Evolutionary conservation across 1,140 invertebrate species (phyloP).

Genomic region (Listronotus bonariensis): DNA sequence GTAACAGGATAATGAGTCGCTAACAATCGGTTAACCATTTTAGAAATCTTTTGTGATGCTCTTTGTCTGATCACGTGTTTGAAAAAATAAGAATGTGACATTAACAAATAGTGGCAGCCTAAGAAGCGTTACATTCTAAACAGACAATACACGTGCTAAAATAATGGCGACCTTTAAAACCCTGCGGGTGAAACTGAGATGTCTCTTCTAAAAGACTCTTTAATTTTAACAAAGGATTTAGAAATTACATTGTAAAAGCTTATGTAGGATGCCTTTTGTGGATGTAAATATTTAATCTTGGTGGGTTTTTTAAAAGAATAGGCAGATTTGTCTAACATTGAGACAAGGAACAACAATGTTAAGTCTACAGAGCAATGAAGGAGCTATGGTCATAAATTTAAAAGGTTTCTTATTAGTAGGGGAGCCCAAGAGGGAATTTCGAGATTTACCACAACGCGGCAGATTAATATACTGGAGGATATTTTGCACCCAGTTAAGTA

Average conservation of each 20-base stretch:
- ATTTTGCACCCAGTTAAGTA: too few relatives aligned
- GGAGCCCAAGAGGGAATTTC: too few relatives aligned
- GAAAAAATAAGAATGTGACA: constrained; percentile 10
- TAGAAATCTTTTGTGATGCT: constrained; percentile 26
- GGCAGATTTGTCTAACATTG: constrained; percentile 29
- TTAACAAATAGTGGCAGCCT: not conserved
- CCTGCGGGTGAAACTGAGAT: constrained; percentile 24
- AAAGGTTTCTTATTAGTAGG: too few relatives aligned
- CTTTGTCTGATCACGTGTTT: constrained; percentile 35
- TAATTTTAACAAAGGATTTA: constrained; percentile 33
- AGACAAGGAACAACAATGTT: constrained; percentile 13
- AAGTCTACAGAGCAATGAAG: not conserved
- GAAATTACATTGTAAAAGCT: constrained; percentile 20
- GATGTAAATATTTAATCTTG: constrained; percentile 35
- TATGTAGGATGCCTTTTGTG: constrained; percentile 22
- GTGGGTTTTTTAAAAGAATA: constrained; percentile 21
- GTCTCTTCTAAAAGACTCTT: constrained; percentile 23
- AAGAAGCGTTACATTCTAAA: constrained; percentile 10
- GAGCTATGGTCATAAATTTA: too few relatives aligned
- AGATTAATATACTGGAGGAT: too few relatives aligned
- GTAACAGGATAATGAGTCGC: constrained; percentile 37
- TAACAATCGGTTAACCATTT: constrained; percentile 41
- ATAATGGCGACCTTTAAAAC: constrained; percentile 6
- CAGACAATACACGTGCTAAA: constrained; percentile 30
- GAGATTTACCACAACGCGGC: too few relatives aligned